phyloP scores from a whole-genome alignment of 2,797 vertebrate species.

The Alcedo quadribrachys region DNA sequence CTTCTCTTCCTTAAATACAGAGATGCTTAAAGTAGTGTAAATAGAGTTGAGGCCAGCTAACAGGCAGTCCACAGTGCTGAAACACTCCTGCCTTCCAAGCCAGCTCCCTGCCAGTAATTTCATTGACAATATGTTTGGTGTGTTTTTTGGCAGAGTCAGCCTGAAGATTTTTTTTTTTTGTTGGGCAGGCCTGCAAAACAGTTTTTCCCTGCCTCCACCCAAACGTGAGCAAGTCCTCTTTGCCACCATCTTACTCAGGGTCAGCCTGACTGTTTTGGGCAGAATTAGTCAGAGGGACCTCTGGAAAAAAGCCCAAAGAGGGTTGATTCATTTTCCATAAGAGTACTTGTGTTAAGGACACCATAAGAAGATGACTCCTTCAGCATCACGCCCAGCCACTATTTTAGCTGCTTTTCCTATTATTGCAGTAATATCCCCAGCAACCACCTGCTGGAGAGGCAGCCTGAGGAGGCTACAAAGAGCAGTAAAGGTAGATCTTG shows the following conservation, averaged over 20 bases:
- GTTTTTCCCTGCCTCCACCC: conserved; percentile 55
- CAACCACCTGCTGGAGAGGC: neutral
- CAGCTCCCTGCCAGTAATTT: conserved; percentile 48
- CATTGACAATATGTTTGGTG: conserved; percentile 67
- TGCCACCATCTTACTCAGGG: neutral
- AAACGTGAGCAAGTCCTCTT: conserved; percentile 59
- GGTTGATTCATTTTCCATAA: conserved; percentile 45
- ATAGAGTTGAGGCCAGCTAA: conserved; percentile 42
- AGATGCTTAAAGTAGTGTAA: conserved; percentile 38
- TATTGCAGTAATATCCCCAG: neutral
- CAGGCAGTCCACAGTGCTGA: conserved; percentile 68
- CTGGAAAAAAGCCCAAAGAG: conserved; percentile 47
- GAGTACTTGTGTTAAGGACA: conserved; percentile 5
- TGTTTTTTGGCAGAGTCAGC: conserved; percentile 58
- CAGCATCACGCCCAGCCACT: neutral
- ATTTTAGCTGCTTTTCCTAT: conserved; percentile 18
- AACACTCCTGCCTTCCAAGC: conserved; percentile 35
- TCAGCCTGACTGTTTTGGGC: conserved; percentile 48
- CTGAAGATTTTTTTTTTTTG: conserved; percentile 21
- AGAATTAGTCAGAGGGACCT: conserved; percentile 59
- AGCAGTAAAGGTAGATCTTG: neutral
- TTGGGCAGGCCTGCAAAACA: conserved; percentile 40
- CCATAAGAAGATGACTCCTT: conserved; percentile 22
- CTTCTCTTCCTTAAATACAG: conserved; percentile 26
- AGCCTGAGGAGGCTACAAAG: neutral